Evolutionary conservation across 2,113 vertebrate species (phyloP).

Genomic region (Gallinago paraguaiae): DNA sequence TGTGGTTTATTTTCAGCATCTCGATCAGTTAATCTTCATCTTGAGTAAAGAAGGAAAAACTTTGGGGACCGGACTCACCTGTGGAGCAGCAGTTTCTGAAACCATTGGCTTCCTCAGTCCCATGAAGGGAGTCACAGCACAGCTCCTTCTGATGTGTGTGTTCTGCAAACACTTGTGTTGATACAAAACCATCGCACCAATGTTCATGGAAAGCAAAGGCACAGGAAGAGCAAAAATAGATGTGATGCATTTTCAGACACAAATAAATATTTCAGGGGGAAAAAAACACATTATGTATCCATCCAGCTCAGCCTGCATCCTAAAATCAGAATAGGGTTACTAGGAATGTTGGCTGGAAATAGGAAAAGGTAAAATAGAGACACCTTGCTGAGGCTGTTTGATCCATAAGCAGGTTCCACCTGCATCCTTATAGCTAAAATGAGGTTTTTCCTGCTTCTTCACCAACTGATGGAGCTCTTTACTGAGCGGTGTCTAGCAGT

Average conservation of each 20-base stretch:
- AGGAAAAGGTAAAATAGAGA: background rate
- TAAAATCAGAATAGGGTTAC: background rate
- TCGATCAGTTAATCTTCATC: background rate
- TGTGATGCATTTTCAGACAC: background rate
- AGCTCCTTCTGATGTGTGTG: background rate
- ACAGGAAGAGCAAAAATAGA: background rate
- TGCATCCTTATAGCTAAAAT: background rate
- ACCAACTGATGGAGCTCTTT: constrained; percentile 55
- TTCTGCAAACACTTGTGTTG: background rate
- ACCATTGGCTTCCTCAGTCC: background rate
- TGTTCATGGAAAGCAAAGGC: background rate
- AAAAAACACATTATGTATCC: background rate
- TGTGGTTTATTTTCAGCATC: background rate
- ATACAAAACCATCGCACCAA: background rate
- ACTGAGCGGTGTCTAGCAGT: background rate
- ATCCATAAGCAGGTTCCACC: background rate
- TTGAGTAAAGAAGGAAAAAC: background rate
- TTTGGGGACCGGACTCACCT: background rate
- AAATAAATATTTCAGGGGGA: background rate
- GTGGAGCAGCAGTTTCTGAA: background rate
- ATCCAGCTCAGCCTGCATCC: background rate
- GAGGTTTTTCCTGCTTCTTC: background rate
- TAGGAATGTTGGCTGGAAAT: background rate
- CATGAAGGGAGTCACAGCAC: background rate
- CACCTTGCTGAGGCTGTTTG: background rate